Base-by-base conservation (phyloP, 2,797 vertebrate genomes). In the Melanogrammus aeglefinus region DNA sequence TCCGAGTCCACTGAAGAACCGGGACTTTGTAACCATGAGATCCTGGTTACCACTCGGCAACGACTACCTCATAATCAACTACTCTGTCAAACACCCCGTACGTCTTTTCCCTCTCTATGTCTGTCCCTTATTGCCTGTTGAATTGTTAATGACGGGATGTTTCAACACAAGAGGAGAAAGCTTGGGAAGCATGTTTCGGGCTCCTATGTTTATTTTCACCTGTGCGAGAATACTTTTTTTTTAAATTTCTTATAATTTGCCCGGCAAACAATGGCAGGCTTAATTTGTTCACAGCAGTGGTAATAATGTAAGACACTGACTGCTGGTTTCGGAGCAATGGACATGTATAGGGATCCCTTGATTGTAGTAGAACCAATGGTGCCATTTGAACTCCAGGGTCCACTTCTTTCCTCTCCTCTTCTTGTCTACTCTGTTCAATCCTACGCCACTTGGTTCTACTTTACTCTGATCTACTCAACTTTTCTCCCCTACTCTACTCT, bases 51-150 rank as follows among this genome's bases (percentile, higher is more conserved):
- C 95, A 29, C 93, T 98, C 0, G 96, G 94, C 82, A 94, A 88
- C 0, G 94, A 96, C 91, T 97, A 95, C 92, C 92, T 97, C 89
- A 98, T 96, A 88, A 95, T 97, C 91, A 96, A 97, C 93, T 96
- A 96, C 94, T 97, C 96, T 0, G 96, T 96, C 87, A 97, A 97
- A 90, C 95, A 97, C 86, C 95, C 96, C 87, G 96, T 97, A 91
- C 57, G 5, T 63, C 57, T 16, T n/a, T 63, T 24, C 18, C 18
- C 2, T 63, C 51, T 57, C 6, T 24, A 21, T 8, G 6, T 24
- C 57, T 24, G 14, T 16, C 14, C n/a, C 57, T 63, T n/a, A 24
- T 7, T 3, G 44, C 44, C 41, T 21, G 47, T 57, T 18, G 47
- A 57, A 57, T 24, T 18, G 2, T 51, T 51, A 18, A 51, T 51